Evolutionary conservation across 1,140 invertebrate species (phyloP).

Genomic region (Drosophila triauraria): DNA sequence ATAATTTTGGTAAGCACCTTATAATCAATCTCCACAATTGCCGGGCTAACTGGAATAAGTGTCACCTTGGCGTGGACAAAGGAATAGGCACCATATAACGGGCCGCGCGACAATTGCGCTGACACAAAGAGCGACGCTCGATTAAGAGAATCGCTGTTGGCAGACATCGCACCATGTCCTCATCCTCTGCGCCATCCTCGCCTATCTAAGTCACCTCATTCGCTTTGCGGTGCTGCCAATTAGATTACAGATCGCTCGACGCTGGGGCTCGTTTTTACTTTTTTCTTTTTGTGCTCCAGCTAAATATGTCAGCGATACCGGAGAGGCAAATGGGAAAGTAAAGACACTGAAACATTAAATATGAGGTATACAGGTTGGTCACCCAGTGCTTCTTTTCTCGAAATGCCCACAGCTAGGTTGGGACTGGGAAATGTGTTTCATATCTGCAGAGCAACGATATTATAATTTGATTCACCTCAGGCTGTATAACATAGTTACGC

Average conservation of each 20-base stretch:
- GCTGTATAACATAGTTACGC: slow-evolving; percentile 65
- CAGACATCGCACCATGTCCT: slow-evolving; percentile 42
- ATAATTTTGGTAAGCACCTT: too few species aligned
- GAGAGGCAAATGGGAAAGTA: slow-evolving; percentile 39
- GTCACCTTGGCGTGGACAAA: slow-evolving; percentile 23
- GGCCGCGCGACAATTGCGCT: slow-evolving; percentile 54
- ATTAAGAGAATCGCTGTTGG: slow-evolving; percentile 73
- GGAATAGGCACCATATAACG: slow-evolving; percentile 39
- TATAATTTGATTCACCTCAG: slow-evolving; percentile 76
- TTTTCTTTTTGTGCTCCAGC: slow-evolving; percentile 31
- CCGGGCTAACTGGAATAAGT: slow-evolving; percentile 22
- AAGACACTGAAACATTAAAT: slow-evolving; percentile 38
- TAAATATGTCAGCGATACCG: slow-evolving; percentile 68
- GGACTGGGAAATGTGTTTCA: slow-evolving; percentile 35
- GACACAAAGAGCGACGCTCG: slow-evolving; percentile 75
- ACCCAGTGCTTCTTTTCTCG: slow-evolving; percentile 27
- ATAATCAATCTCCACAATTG: slow-evolving; percentile 71
- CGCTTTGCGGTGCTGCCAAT: slow-evolving; percentile 71
- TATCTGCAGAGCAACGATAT: slow-evolving; percentile 62
- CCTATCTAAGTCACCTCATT: slow-evolving; percentile 9
- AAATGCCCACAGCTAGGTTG: slow-evolving; percentile 49
- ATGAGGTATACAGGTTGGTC: slow-evolving; percentile 64
- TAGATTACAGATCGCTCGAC: slow-evolving; percentile 73
- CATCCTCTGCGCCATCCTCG: not conserved
- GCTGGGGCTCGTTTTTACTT: slow-evolving; percentile 8